Evolutionary conservation across 2,888 invertebrate genomes (phyloP).

Genomic region (Lasius platythorax): DNA sequence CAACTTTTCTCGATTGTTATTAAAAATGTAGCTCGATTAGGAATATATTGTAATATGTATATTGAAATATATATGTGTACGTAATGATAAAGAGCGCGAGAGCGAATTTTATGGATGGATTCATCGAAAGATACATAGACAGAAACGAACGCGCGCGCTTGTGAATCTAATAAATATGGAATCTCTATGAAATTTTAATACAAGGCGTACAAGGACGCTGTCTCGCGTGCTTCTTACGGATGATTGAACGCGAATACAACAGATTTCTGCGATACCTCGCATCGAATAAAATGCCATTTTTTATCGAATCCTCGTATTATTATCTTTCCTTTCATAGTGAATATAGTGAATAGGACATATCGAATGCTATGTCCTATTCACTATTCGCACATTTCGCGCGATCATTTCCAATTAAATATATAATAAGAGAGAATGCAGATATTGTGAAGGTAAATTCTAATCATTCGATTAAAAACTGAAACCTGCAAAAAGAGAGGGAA

Average conservation of each 20-base stretch:
- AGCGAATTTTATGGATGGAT: slow-evolving; percentile 17
- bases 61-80: not conserved
- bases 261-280: slow-evolving; percentile 56
- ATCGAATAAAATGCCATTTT: slow-evolving; percentile 58
- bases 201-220: slow-evolving; percentile 48
- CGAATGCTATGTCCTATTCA: slow-evolving; percentile 36
- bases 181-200: slow-evolving; percentile 65
- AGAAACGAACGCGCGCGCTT: not conserved
- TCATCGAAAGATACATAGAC: slow-evolving; percentile 1
- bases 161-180: slow-evolving; percentile 50
- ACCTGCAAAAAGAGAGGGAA: not conserved
- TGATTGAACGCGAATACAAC: slow-evolving; percentile 66
- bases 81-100: not conserved
- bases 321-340: slow-evolving; percentile 16
- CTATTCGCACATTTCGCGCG: slow-evolving; percentile 6
- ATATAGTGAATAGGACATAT: slow-evolving; percentile 16
- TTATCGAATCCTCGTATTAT: slow-evolving; percentile 39
- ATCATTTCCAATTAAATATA: slow-evolving; percentile 32
- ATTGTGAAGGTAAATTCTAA: slow-evolving; percentile 20
- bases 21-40: not conserved
- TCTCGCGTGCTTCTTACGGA: slow-evolving; percentile 62
- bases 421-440: slow-evolving; percentile 23
- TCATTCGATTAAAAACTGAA: not conserved
- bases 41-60: not conserved
- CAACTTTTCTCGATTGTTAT: not conserved